Percentiles rank a stretch among this genome's conserved stretches.
Conservation (phyloP, 2,888 invertebrate genomes). For the Metalampra italica region DNA sequence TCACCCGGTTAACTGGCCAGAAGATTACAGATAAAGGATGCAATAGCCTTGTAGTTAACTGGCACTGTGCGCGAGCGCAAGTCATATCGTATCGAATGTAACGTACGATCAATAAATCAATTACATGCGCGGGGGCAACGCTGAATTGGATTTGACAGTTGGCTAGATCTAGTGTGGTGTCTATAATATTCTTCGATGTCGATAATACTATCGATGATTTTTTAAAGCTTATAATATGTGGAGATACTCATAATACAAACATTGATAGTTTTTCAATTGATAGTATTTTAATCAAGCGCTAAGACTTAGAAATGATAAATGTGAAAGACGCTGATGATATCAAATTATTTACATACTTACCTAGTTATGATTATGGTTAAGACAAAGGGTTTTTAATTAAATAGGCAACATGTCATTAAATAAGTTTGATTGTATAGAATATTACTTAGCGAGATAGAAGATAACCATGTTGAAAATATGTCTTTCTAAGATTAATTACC, state of each 20-base stretch:
- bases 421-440: too few relatives aligned
- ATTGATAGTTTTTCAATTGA: too few relatives aligned
- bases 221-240: not conserved
- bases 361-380: too few relatives aligned
- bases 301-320: too few relatives aligned
- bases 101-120: slow-evolving; percentile 79
- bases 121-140: slow-evolving; percentile 73
- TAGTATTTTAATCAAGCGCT: too few relatives aligned
- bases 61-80: slow-evolving; percentile 28
- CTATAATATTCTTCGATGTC: slow-evolving; percentile 16
- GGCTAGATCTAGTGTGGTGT: slow-evolving; percentile 52
- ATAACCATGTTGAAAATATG: too few relatives aligned
- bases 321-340: too few relatives aligned
- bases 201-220: not conserved
- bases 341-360: too few relatives aligned
- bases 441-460: too few relatives aligned
- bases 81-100: slow-evolving; percentile 72
- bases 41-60: slow-evolving; percentile 8
- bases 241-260: not conserved
- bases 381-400: too few relatives aligned
- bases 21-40: slow-evolving; percentile 35
- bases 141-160: slow-evolving; percentile 77
- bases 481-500: too few relatives aligned
- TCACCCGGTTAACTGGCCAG: slow-evolving; percentile 67
- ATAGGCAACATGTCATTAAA: too few relatives aligned